phyloP scores from a whole-genome alignment of 2,797 vertebrate genomes.

The Hypotaenidia okinawae region DNA sequence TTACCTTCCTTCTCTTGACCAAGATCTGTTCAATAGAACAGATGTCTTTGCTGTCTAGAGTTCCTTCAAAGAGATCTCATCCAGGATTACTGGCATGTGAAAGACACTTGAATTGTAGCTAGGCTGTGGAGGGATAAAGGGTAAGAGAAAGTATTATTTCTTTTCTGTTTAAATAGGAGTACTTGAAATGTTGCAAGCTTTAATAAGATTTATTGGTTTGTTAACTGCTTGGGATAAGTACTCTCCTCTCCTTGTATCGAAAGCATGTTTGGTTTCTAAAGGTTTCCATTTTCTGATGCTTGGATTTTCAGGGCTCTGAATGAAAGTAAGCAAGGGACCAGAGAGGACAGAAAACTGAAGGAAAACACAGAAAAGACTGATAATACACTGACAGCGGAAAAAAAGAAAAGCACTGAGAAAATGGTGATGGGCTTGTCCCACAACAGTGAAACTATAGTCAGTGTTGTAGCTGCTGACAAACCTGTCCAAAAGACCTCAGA shows the following conservation, averaged over 20 bases:
- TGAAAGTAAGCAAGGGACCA: conserved; percentile 67
- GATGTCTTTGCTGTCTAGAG: not conserved
- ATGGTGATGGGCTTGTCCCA: conserved; percentile 73
- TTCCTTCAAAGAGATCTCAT: not conserved
- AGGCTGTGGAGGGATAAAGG: not conserved
- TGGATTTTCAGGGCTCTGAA: conserved; percentile 65
- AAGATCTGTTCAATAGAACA: not conserved
- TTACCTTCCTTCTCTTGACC: not conserved
- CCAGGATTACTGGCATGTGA: not conserved
- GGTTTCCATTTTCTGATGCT: not conserved
- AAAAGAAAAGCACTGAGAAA: conserved; percentile 63
- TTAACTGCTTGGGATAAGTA: not conserved
- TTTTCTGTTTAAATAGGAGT: not conserved
- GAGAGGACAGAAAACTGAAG: conserved; percentile 63
- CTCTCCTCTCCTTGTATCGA: not conserved
- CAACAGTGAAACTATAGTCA: conserved; percentile 71
- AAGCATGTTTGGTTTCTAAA: not conserved
- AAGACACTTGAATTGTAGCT: not conserved
- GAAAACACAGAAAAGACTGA: conserved; percentile 60
- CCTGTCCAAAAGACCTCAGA: conserved; percentile 79
- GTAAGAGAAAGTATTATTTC: not conserved
- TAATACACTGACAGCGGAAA: conserved; percentile 60
- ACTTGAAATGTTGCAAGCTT: not conserved
- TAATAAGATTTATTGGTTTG: not conserved
- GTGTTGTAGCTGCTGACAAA: conserved; percentile 69